Percentiles rank a stretch among this genome's conserved stretches.
phyloP scores from a whole-genome alignment of 2,797 vertebrate genomes.

The Pteronotus mesoamericanus region DNA sequence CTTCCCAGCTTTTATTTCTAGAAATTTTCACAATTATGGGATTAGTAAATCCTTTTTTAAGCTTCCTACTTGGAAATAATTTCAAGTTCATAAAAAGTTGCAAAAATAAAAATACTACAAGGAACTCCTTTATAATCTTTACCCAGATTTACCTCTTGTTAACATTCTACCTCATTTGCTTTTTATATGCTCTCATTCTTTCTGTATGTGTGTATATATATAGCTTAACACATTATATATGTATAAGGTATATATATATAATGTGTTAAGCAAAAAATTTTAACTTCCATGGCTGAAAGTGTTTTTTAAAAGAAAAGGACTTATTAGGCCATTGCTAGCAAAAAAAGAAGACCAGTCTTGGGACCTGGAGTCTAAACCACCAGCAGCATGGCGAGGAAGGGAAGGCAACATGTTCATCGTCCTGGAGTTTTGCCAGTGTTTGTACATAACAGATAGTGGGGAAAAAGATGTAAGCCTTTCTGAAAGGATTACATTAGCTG shows the following conservation, averaged over 20 bases:
- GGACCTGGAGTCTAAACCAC: not conserved
- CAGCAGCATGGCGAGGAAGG: not conserved
- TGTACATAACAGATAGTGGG: not conserved
- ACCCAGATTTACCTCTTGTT: not conserved
- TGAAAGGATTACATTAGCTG: not conserved
- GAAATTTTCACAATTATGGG: not conserved
- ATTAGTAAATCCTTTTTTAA: not conserved
- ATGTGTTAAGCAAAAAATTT: not conserved
- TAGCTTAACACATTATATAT: no score
- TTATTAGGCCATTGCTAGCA: not conserved
- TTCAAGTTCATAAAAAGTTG: conserved; percentile 39
- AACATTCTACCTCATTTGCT: not conserved
- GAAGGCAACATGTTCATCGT: not conserved
- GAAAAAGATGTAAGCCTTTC: not conserved
- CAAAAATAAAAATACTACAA: conserved; percentile 33
- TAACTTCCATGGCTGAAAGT: not conserved
- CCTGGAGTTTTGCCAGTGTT: not conserved
- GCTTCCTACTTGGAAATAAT: conserved; percentile 45
- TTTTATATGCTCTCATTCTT: not conserved
- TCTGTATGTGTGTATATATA: not conserved
- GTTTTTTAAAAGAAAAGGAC: not conserved
- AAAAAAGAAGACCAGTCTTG: not conserved
- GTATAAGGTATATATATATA: no score
- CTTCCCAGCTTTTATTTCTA: not conserved
- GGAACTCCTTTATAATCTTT: not conserved